phyloP scores from a whole-genome alignment of 2,797 vertebrate genomes.

The Phataginus tricuspis region DNA sequence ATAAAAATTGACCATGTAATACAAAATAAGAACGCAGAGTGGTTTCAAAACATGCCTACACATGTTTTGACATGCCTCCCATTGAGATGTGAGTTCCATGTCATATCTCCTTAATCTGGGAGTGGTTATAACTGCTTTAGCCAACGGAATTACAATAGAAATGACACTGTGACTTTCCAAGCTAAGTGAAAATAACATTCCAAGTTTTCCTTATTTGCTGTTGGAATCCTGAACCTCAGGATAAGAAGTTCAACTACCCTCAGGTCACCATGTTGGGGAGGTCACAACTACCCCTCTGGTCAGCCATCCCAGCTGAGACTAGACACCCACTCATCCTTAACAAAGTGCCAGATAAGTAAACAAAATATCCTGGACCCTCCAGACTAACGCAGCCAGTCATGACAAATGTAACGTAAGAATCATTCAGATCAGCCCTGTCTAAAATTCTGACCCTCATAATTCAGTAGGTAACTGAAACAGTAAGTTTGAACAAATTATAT shows the following conservation, averaged over 20 bases:
- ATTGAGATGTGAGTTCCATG: neutral
- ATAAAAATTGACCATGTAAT: neutral
- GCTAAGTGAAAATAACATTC: neutral
- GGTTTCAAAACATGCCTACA: neutral
- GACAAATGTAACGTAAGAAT: neutral
- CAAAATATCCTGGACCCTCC: neutral
- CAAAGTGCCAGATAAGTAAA: neutral
- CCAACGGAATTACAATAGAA: neutral
- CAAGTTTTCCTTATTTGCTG: neutral
- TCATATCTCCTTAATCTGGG: neutral
- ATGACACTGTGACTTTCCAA: neutral
- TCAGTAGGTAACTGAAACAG: neutral
- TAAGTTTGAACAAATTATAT: neutral
- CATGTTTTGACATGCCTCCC: neutral
- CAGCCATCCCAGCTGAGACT: neutral
- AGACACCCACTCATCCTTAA: neutral
- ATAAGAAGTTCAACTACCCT: neutral
- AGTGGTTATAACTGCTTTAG: neutral
- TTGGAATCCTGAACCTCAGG: neutral
- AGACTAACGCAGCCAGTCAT: neutral
- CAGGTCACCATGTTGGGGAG: neutral
- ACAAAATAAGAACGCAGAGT: neutral
- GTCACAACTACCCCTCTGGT: neutral
- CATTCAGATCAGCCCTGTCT: neutral
- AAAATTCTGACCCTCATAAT: neutral